These are phyloP conservation scores for Parnassius orleans DNA, from an alignment of 2,888 invertebrate genomes.

Conservation along the genomic window DNA sequence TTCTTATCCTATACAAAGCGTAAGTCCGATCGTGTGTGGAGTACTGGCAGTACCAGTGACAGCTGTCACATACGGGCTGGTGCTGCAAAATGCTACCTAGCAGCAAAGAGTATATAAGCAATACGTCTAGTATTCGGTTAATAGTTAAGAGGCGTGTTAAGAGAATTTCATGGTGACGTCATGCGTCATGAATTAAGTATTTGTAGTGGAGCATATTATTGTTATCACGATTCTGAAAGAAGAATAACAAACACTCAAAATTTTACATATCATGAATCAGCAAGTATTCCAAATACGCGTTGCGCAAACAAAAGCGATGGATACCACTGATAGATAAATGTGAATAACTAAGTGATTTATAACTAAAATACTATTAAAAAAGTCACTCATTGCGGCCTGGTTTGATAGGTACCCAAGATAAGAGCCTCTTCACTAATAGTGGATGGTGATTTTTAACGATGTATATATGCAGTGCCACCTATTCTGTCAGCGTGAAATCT, in stretches of 20 bases:
- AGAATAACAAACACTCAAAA: neutral
- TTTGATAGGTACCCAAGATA: slow-evolving; percentile 13
- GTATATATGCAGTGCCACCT: neutral
- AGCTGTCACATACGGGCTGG: too few species aligned
- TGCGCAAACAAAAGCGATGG: slow-evolving; percentile 49
- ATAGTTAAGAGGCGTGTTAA: too few species aligned
- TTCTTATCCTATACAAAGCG: too few species aligned
- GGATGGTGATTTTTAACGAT: neutral
- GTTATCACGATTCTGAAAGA: neutral
- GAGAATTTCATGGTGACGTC: too few species aligned
- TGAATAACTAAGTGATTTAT: slow-evolving; percentile 20
- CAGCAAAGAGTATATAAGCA: too few species aligned
- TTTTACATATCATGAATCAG: slow-evolving; percentile 22
- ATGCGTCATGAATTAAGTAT: too few species aligned
- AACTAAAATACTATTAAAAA: slow-evolving; percentile 1
- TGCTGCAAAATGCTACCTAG: too few species aligned
- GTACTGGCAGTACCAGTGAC: too few species aligned
- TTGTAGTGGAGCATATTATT: neutral
- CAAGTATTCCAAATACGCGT: slow-evolving; percentile 41
- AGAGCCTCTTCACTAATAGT: slow-evolving; percentile 1
- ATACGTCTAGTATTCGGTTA: too few species aligned
- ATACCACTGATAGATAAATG: slow-evolving; percentile 51
- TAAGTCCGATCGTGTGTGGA: too few species aligned
- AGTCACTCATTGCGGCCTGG: slow-evolving; percentile 12
- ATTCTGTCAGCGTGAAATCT: too few species aligned